phyloP scores from a whole-genome alignment of 2,113 vertebrate species.

The Sinocyclocheilus grahami region DNA sequence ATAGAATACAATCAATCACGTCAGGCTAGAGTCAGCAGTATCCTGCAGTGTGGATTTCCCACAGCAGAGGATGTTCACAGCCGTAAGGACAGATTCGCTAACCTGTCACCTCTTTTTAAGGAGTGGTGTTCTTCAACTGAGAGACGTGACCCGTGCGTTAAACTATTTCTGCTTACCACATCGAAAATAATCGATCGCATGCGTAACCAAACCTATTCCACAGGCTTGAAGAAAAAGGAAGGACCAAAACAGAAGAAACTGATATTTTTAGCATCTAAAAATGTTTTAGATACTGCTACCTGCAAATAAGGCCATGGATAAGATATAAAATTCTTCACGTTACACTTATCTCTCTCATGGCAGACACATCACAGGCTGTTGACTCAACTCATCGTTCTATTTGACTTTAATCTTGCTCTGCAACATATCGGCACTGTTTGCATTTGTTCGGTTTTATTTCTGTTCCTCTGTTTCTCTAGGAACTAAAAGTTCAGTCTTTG shows the following conservation, averaged over 20 bases:
- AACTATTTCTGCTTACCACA: not conserved
- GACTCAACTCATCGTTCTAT: not conserved
- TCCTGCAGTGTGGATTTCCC: not conserved
- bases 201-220: conserved; percentile 5
- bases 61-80: not conserved
- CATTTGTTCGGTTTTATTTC: not conserved
- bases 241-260: not conserved
- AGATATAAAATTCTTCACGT: not conserved
- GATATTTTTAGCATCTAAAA: not conserved
- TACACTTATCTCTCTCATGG: not conserved
- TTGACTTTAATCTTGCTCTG: not conserved
- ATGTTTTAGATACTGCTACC: not conserved
- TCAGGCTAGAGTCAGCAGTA: not conserved
- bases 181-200: not conserved
- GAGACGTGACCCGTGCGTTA: no score
- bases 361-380: not conserved
- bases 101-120: not conserved
- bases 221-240: not conserved
- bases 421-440: not conserved
- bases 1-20: not conserved
- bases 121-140: not conserved
- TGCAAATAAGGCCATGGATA: no score
- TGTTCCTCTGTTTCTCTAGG: not conserved
- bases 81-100: not conserved
- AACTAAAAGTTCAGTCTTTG: not conserved